phyloP scores from a whole-genome alignment of 2,113 vertebrate species.

The Apus apus region DNA sequence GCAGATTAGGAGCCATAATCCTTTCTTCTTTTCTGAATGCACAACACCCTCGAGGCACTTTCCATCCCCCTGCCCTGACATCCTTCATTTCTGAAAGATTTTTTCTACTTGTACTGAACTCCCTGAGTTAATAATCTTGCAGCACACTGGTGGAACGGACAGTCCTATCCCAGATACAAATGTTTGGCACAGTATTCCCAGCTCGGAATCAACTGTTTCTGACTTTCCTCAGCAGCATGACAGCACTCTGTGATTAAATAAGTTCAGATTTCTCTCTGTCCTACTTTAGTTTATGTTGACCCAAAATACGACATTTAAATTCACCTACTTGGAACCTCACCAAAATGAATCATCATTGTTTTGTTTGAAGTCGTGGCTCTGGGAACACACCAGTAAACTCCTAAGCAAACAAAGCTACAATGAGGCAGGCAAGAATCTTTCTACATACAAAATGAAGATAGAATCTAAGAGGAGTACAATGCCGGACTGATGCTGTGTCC shows the following conservation, averaged over 20 bases:
- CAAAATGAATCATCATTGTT: slow-evolving; percentile 14
- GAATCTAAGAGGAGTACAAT: neutral
- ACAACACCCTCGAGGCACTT: neutral
- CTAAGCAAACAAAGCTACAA: neutral
- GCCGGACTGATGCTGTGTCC: neutral
- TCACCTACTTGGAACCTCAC: slow-evolving; percentile 35
- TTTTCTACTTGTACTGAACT: slow-evolving; percentile 6
- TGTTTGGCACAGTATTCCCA: slow-evolving; percentile 59
- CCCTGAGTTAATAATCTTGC: neutral
- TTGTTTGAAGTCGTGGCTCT: neutral
- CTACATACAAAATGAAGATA: neutral
- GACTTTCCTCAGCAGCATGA: slow-evolving; percentile 25
- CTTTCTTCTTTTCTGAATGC: neutral
- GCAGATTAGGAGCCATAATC: neutral
- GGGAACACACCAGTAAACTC: neutral
- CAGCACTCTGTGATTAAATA: slow-evolving; percentile 36
- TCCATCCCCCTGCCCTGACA: neutral
- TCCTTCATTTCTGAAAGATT: neutral
- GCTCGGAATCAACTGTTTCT: slow-evolving; percentile 44
- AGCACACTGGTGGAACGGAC: slow-evolving; percentile 49
- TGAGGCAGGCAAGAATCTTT: neutral
- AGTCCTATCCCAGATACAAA: slow-evolving; percentile 55
- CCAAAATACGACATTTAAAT: slow-evolving; percentile 1
- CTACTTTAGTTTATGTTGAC: slow-evolving; percentile 35
- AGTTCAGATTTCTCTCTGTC: slow-evolving; percentile 7